A percentile compares a stretch with the other conserved stretches of the same genome.
Conservation (phyloP, 2,113 vertebrate species). For the Octodon degus region DNA sequence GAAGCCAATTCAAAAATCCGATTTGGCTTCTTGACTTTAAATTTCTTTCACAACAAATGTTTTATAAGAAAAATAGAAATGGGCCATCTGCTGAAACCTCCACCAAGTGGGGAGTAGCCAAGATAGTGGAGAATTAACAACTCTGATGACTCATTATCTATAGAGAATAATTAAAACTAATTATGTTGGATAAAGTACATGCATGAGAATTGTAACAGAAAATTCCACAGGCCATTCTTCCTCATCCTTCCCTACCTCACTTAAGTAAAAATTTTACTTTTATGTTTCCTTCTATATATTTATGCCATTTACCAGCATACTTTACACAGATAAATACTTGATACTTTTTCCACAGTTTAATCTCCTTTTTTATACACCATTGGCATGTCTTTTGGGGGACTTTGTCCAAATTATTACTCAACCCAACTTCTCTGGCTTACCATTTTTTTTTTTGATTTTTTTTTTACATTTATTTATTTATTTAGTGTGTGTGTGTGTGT, state of each 20-base stretch:
- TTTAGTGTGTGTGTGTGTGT: too few species aligned
- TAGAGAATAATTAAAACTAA: constrained; percentile 58
- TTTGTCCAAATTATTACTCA: neutral
- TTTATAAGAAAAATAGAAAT: constrained; percentile 68
- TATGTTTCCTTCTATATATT: constrained; percentile 4
- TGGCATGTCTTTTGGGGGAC: neutral
- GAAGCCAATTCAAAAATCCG: constrained; percentile 64
- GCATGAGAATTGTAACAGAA: constrained; percentile 17
- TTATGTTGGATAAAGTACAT: constrained; percentile 48
- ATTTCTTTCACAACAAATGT: constrained; percentile 70
- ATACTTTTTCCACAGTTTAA: constrained; percentile 14
- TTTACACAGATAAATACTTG: constrained; percentile 48
- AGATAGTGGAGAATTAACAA: constrained; percentile 35
- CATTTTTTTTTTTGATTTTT: too few species aligned
- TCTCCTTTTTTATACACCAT: neutral
- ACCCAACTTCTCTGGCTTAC: neutral
- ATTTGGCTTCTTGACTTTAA: constrained; percentile 67
- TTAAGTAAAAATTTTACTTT: constrained; percentile 2
- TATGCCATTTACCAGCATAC: constrained; percentile 5
- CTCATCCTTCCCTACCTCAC: neutral
- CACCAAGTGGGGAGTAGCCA: constrained; percentile 49
- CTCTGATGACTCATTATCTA: constrained; percentile 47
- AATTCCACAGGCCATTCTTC: neutral
- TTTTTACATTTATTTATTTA: too few species aligned
- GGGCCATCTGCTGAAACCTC: constrained; percentile 60